Evolutionary conservation across 2,888 invertebrate species (phyloP).

Genomic region (Dysmachus trigonus): DNA sequence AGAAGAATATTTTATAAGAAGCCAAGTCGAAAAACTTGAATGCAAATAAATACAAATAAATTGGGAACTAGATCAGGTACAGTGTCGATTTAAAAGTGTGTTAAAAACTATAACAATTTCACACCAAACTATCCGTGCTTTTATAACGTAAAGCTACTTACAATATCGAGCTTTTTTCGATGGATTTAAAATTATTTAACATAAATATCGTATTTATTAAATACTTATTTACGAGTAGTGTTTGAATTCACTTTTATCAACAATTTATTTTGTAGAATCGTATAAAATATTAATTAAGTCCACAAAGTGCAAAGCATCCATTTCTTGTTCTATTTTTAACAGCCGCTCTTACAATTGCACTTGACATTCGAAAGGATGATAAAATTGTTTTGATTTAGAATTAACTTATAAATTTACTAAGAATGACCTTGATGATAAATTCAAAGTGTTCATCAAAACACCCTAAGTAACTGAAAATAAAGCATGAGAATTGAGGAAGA

Average conservation of each 20-base stretch:
- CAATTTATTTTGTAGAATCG: too few species aligned
- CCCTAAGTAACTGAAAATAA: not conserved
- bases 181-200: not conserved
- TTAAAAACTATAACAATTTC: not conserved
- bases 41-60: too few species aligned
- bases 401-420: not conserved
- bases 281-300: not conserved
- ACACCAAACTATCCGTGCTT: not conserved
- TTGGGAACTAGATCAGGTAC: not conserved
- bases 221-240: too few species aligned
- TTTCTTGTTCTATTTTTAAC: not conserved
- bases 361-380: not conserved
- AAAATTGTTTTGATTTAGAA: not conserved
- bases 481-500: not conserved
- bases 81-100: not conserved
- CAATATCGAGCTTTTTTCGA: not conserved
- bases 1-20: too few species aligned
- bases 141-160: not conserved
- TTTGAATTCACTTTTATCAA: too few species aligned
- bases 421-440: not conserved
- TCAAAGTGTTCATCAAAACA: not conserved
- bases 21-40: too few species aligned
- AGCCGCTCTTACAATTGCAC: not conserved
- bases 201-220: too few species aligned
- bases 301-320: not conserved